Conservation (phyloP, 2,113 vertebrate genomes). For the Mirounga angustirostris region DNA sequence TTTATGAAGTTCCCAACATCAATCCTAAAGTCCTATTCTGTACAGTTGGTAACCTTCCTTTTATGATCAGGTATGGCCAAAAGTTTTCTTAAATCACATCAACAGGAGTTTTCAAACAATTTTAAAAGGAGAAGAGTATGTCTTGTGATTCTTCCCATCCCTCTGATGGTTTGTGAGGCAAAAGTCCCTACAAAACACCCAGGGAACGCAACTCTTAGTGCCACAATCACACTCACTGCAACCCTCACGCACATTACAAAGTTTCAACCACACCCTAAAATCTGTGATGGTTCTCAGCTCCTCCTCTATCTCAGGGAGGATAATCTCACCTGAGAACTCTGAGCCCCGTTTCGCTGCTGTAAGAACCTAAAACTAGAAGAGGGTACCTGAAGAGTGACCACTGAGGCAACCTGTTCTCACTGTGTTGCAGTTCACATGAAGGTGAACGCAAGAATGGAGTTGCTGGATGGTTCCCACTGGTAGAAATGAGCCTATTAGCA, state of each 20-base stretch:
- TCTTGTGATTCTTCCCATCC: background rate
- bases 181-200: background rate
- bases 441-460: background rate
- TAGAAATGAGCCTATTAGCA: background rate
- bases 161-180: background rate
- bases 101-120: background rate
- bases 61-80: background rate
- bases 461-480: background rate
- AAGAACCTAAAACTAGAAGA: background rate
- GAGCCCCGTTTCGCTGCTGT: background rate
- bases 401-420: background rate
- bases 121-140: background rate
- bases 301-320: background rate
- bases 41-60: background rate
- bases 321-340: background rate
- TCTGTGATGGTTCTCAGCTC: background rate
- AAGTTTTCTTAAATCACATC: background rate
- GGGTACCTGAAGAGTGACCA: background rate
- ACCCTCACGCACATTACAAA: background rate
- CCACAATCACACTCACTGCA: accelerated
- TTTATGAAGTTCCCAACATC: background rate
- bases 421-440: background rate
- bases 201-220: background rate
- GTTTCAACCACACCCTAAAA: background rate
- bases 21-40: background rate